Conservation (phyloP, 2,113 vertebrate genomes). For the Geococcyx californianus region DNA sequence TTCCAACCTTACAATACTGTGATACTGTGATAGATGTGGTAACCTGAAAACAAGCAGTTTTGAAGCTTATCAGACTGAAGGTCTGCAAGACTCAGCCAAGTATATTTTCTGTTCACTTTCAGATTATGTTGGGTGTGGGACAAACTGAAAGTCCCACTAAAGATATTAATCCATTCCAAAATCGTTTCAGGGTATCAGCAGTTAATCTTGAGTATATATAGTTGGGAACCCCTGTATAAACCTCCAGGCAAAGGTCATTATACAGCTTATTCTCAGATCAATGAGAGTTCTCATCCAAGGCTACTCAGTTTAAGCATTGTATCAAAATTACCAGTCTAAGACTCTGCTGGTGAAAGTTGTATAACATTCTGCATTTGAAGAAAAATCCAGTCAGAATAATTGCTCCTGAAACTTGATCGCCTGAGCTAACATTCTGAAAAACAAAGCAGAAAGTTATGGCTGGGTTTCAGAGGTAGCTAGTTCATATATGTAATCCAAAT, state of each 20-base stretch:
- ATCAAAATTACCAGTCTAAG: not conserved
- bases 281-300: not conserved
- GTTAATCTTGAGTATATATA: not conserved
- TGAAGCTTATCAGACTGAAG: not conserved
- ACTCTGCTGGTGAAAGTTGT: not conserved
- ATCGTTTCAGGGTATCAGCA: not conserved
- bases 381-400: not conserved
- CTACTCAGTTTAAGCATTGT: not conserved
- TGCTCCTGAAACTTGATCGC: not conserved
- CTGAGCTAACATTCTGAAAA: not conserved
- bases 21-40: too few species aligned
- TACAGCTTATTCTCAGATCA: not conserved
- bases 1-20: too few species aligned
- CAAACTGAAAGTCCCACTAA: not conserved
- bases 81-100: not conserved
- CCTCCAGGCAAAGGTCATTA: not conserved
- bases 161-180: not conserved
- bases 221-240: not conserved
- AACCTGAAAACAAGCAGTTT: not conserved
- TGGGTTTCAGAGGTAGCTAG: not conserved
- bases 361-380: not conserved
- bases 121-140: not conserved
- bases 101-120: not conserved
- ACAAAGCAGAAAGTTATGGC: not conserved
- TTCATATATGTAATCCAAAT: not conserved